phyloP scores from a whole-genome alignment of 2,113 vertebrate genomes.

The Toxotes jaculatrix region DNA sequence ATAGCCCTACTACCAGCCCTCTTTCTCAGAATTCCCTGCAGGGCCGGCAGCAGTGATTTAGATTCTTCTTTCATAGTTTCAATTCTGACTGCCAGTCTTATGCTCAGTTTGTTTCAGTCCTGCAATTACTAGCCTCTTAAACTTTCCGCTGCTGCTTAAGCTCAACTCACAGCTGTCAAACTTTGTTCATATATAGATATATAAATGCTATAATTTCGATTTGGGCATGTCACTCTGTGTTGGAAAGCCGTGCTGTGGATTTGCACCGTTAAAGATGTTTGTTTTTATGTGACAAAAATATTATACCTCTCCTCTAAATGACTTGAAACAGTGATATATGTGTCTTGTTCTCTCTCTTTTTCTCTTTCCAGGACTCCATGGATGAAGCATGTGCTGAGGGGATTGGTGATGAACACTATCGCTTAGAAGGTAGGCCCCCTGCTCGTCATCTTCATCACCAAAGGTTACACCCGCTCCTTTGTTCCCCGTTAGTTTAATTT shows the following conservation, averaged over 20 bases:
- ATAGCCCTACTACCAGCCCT: conserved; percentile 58
- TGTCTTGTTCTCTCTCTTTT: conserved; percentile 9
- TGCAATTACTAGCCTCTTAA: conserved; percentile 71
- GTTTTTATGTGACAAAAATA: conserved; percentile 66
- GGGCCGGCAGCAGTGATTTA: conserved; percentile 38
- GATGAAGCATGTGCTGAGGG: conserved; percentile 88
- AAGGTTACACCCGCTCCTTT: neutral
- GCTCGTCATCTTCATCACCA: neutral
- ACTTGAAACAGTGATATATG: conserved; percentile 45
- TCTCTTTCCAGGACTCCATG: conserved; percentile 86
- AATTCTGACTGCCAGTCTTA: conserved; percentile 62
- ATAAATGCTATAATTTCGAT: conserved; percentile 68
- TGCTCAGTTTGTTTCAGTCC: conserved; percentile 63
- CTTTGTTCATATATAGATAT: conserved; percentile 64
- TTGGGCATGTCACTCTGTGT: conserved; percentile 28
- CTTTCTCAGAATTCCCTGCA: conserved; percentile 59
- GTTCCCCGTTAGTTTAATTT: neutral
- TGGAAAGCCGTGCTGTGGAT: conserved; percentile 56
- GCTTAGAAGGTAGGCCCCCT: conserved; percentile 90
- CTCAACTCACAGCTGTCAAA: conserved; percentile 65
- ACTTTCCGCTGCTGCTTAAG: conserved; percentile 63
- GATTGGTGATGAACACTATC: conserved; percentile 92
- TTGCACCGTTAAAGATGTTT: conserved; percentile 62
- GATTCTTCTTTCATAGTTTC: conserved; percentile 52
- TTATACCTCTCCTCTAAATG: conserved; percentile 29